Conservation (phyloP, 2,888 invertebrate species). For the Didymodactylos carnosus region DNA sequence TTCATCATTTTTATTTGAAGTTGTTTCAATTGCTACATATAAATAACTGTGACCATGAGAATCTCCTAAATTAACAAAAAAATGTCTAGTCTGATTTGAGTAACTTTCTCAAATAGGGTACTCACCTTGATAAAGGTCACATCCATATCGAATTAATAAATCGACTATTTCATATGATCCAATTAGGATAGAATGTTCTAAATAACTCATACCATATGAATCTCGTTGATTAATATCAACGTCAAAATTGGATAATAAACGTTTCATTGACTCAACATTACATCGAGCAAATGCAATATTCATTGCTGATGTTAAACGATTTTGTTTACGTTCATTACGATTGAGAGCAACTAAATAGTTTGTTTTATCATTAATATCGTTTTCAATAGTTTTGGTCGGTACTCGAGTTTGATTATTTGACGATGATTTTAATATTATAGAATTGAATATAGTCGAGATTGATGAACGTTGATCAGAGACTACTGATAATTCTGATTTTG, state of each 20-base stretch:
- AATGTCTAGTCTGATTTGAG: too few species aligned
- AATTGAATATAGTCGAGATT: too few species aligned
- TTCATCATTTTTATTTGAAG: not conserved
- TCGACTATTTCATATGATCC: not conserved
- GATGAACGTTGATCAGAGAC: too few species aligned
- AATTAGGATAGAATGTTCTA: not conserved
- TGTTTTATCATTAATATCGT: too few species aligned
- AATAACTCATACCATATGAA: not conserved
- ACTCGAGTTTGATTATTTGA: too few species aligned
- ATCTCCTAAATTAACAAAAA: not conserved
- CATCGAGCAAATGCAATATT: not conserved
- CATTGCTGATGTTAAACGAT: not conserved
- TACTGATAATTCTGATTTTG: too few species aligned
- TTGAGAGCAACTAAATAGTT: too few species aligned
- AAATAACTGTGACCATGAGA: not conserved
- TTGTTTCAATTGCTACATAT: not conserved
- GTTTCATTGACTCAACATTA: not conserved
- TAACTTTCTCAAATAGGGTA: too few species aligned
- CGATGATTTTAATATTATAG: too few species aligned
- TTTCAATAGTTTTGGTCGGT: too few species aligned
- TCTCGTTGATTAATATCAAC: not conserved
- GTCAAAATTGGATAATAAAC: not conserved
- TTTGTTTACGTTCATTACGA: not conserved
- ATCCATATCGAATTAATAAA: not conserved
- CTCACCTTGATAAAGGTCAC: not conserved